phyloP scores from a whole-genome alignment of 1,140 invertebrate species.

The Nixonia krombeini region DNA sequence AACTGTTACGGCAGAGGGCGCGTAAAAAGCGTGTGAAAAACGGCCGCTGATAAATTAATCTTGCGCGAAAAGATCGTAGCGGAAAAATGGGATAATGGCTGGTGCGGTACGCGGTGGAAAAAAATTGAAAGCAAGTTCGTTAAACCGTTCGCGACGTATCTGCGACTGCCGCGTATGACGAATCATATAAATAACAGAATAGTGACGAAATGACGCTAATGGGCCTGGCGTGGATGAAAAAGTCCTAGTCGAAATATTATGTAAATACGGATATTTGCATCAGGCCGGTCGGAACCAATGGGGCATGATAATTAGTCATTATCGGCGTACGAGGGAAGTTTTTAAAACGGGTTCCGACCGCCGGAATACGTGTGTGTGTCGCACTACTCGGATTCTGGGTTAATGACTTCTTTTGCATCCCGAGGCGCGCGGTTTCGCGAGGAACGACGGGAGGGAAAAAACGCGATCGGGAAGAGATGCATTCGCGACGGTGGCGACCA shows the following conservation, averaged over 20 bases:
- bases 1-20: no score
- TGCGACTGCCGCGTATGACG: not conserved
- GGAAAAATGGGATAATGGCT: no score
- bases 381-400: conserved; percentile 40
- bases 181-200: conserved; percentile 21
- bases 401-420: conserved; percentile 35
- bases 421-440: no score
- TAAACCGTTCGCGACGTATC: no score
- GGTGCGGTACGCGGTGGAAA: no score
- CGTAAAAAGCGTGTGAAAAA: no score
- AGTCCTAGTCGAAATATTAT: conserved; percentile 32
- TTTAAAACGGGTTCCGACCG: conserved; percentile 34
- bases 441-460: conserved; percentile 25
- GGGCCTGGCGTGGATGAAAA: conserved; percentile 14
- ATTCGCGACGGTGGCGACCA: conserved; percentile 13
- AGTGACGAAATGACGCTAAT: conserved; percentile 22
- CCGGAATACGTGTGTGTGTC: conserved; percentile 27
- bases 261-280: conserved; percentile 37
- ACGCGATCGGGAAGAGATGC: conserved; percentile 7
- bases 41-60: no score
- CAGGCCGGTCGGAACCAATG: conserved; percentile 15
- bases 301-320: conserved; percentile 29
- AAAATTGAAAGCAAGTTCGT: no score
- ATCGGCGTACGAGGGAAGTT: conserved; percentile 32
- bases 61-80: no score